Evolutionary conservation across 2,888 invertebrate species (phyloP), one percentile per base, ranked within the genome.

Genomic region (Panzeria rudis): DNA sequence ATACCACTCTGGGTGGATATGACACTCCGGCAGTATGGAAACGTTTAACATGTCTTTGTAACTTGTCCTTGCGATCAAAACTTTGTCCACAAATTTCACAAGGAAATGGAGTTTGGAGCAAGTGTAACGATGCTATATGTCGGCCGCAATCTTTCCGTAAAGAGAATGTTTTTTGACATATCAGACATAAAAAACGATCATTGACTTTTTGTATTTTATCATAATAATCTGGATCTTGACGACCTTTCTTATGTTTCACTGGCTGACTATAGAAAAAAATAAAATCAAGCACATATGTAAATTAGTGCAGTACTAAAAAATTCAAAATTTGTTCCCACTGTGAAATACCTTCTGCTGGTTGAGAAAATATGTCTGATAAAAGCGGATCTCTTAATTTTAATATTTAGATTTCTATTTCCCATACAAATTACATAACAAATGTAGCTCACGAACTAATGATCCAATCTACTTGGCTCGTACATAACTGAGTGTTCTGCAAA

Each of bases 91-190:
- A 91, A n/a, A 79, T 86, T 8, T 87, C 86, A 20, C 91, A 91
- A 17, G 88, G 86, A 44, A 80, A 88, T 0, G 81, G 71, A 1
- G 88, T 89, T 44, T 88, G 87, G 1, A 89, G 89, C 15, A 87
- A 89, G 68, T 88, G 87, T 61, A 92, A 91, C 0, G 87, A 87
- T 35, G 89, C 89, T 9, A 89, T 88, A 75, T 92, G 92, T 0
- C 92, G 90, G 38, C 89, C 89, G 77, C 91, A 88, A 85, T 92
- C 92, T 13, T 91, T 91, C 41, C 89, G 88, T 89, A 91, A 90
- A 0, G 91, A 90, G 66, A 92, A 92, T 0, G 89, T 89, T 84
- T 91, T 91, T 23, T 87, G 88, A 50, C 92, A 92, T n/a, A 88
- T 88, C 4, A 89, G 86, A 32, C 92, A 92, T 0, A 84, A 88